A percentile compares a stretch with the other conserved stretches of the same genome.
Evolutionary conservation across 2,888 invertebrate genomes (phyloP).

Genomic region (Phengaris alcon): DNA sequence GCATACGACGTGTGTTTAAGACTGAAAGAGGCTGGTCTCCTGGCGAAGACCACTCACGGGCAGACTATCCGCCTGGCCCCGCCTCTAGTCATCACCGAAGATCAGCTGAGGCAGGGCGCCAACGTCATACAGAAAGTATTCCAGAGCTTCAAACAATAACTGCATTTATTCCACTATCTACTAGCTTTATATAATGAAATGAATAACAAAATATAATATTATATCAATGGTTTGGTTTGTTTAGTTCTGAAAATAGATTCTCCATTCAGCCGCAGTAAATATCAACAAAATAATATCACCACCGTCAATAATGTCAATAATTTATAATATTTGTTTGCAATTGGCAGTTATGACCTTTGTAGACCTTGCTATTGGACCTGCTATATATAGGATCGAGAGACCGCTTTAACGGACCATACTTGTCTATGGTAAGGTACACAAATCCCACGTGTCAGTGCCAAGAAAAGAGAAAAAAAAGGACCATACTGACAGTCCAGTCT

Average conservation of each 20-base stretch:
- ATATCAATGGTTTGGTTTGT: neutral
- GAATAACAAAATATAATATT: constrained; percentile 13
- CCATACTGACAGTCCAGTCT: too few relatives aligned
- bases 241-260: neutral
- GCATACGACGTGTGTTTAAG: constrained; percentile 94
- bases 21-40: constrained; percentile 91
- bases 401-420: too few relatives aligned
- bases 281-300: too few relatives aligned
- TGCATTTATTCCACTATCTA: neutral
- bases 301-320: too few relatives aligned
- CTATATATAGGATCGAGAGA: too few relatives aligned
- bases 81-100: constrained; percentile 91
- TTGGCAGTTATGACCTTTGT: too few relatives aligned
- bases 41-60: constrained; percentile 98
- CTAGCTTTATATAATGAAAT: neutral
- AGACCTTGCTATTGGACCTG: too few relatives aligned
- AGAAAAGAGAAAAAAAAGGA: too few relatives aligned
- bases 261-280: too few relatives aligned
- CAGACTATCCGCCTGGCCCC: constrained; percentile 97
- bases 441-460: too few relatives aligned
- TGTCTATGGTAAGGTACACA: too few relatives aligned
- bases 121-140: constrained; percentile 87
- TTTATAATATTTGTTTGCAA: too few relatives aligned
- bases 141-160: constrained; percentile 57
- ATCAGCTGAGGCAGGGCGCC: constrained; percentile 86